phyloP scores from a whole-genome alignment of 2,113 vertebrate genomes.

The Sphyrna mokarran region DNA sequence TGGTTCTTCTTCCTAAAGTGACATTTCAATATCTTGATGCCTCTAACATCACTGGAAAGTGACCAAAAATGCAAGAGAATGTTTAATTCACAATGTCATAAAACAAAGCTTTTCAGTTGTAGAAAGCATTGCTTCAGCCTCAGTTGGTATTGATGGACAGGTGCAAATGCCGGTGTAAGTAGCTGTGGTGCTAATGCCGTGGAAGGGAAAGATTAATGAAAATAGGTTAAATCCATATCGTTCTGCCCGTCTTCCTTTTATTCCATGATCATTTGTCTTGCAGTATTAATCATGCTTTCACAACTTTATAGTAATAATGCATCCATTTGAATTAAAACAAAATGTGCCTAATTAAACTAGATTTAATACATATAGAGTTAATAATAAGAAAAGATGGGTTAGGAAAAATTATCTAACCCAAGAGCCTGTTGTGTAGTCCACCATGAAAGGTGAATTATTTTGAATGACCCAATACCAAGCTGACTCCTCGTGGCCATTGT shows the following conservation, averaged over 20 bases:
- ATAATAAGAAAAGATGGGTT: neutral
- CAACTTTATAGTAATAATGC: conserved; percentile 24
- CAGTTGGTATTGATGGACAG: neutral
- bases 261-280: neutral
- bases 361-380: conserved; percentile 26
- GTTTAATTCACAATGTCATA: neutral
- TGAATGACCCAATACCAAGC: conserved; percentile 1
- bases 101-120: neutral
- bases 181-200: neutral
- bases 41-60: neutral
- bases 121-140: neutral
- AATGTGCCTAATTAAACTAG: conserved; percentile 18
- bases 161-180: neutral
- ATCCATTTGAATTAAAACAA: conserved; percentile 12
- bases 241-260: neutral
- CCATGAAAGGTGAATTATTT: conserved; percentile 13
- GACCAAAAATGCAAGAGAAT: neutral
- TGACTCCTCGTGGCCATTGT: neutral
- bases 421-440: neutral
- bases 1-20: neutral
- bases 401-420: neutral
- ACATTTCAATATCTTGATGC: neutral
- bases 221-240: neutral
- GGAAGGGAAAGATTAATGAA: neutral
- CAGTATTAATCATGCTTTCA: conserved; percentile 24